These are phyloP conservation scores for Ormyrus thymus DNA, from an alignment of 2,888 invertebrate genomes.

Conservation along the genomic window DNA sequence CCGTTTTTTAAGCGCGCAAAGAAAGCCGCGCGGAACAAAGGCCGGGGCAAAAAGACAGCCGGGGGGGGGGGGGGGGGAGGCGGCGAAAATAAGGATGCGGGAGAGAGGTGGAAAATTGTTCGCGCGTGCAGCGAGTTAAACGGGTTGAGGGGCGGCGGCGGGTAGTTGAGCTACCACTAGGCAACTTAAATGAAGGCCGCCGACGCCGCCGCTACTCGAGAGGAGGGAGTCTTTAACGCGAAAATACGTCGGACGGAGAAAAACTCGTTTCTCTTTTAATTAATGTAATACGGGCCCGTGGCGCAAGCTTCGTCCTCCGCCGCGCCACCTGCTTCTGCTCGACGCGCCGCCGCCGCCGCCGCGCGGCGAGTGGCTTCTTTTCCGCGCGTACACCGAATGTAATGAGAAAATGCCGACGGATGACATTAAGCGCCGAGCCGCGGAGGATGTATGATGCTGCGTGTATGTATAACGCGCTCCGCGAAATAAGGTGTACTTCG, in stretches of 20 bases:
- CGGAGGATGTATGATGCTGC: no score
- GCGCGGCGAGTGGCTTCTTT: no score
- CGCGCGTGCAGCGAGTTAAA: conserved; percentile 53
- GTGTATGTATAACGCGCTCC: no score
- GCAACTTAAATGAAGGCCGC: conserved; percentile 67
- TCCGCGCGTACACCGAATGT: not conserved
- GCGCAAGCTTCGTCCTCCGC: not conserved
- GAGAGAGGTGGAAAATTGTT: conserved; percentile 42
- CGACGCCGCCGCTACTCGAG: conserved; percentile 56
- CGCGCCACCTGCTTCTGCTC: not conserved
- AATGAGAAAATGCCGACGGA: conserved; percentile 36
- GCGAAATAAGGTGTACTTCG: no score
- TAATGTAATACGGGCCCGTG: conserved; percentile 63
- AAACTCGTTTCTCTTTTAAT: conserved; percentile 69
- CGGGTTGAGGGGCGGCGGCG: conserved; percentile 50
- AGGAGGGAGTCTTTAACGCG: conserved; percentile 58
- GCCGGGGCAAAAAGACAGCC: not conserved
- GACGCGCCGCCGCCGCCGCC: not conserved
- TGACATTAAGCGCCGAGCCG: no score
- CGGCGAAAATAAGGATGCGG: conserved; percentile 15
- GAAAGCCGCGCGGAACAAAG: not conserved
- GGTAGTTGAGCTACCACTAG: conserved; percentile 67
- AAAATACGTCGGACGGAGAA: conserved; percentile 63
- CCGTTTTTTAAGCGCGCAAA: conserved; percentile 56
- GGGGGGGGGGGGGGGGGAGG: not conserved